Conservation (phyloP, 1,140 invertebrate genomes). For the Plectrocnemia conspersa region DNA sequence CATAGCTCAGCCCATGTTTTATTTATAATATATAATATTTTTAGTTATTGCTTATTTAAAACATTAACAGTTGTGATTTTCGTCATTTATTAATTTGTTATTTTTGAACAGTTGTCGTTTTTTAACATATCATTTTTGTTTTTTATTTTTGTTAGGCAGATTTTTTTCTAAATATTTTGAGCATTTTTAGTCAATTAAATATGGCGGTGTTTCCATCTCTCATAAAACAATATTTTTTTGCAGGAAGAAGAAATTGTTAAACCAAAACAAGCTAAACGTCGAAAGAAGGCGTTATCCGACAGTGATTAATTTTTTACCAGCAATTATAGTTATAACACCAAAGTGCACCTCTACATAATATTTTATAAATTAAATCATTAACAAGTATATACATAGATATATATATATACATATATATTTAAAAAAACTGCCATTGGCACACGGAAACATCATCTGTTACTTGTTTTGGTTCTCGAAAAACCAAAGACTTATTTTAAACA, state of each 20-base stretch:
- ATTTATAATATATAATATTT: too few species aligned
- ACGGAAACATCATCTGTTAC: neutral
- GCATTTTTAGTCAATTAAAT: neutral
- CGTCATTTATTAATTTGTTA: too few species aligned
- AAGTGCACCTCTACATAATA: constrained; percentile 46
- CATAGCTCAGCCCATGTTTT: too few species aligned
- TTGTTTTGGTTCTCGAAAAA: constrained; percentile 2
- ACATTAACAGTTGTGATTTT: too few species aligned
- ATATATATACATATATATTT: constrained; percentile 4
- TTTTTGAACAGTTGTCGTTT: too few species aligned
- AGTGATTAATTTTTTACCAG: constrained; percentile 62
- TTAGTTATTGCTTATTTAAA: too few species aligned
- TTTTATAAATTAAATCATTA: constrained; percentile 14
- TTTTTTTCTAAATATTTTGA: neutral
- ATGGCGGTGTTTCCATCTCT: neutral
- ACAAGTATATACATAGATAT: constrained; percentile 1
- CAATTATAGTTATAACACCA: constrained; percentile 48
- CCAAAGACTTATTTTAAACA: constrained; percentile 4
- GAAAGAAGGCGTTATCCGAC: constrained; percentile 83
- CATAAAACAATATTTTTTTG: constrained; percentile 36
- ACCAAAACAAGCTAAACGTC: constrained; percentile 78
- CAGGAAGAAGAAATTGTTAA: constrained; percentile 81
- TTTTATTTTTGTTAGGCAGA: neutral
- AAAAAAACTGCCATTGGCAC: too few species aligned
- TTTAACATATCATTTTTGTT: too few species aligned